Conservation (phyloP, 2,113 vertebrate species). For the Dromiciops gliroides region DNA sequence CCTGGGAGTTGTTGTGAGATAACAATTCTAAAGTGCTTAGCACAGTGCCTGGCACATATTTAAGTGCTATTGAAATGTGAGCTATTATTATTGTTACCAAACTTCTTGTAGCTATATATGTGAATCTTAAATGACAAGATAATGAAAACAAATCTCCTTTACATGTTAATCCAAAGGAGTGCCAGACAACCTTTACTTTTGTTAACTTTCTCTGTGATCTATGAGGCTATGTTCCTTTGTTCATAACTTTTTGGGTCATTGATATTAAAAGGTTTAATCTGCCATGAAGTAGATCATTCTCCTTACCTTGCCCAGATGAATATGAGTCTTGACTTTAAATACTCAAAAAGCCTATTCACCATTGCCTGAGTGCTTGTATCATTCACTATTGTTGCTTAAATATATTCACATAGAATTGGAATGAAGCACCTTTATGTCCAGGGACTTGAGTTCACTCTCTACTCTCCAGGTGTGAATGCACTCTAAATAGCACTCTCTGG, state of each 20-base stretch:
- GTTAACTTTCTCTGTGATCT: slow-evolving; percentile 19
- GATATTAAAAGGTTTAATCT: slow-evolving; percentile 65
- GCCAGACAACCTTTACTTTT: neutral
- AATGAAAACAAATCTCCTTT: slow-evolving; percentile 12
- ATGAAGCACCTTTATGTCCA: slow-evolving; percentile 51
- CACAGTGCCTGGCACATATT: neutral
- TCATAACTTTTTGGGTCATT: neutral
- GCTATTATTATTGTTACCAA: neutral
- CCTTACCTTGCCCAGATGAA: slow-evolving; percentile 55
- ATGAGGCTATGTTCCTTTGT: neutral
- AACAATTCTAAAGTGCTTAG: neutral
- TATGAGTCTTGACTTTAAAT: slow-evolving; percentile 15
- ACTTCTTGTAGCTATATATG: neutral
- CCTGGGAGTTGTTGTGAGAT: neutral
- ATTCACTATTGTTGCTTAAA: slow-evolving; percentile 71
- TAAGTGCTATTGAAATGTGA: neutral
- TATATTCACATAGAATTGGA: slow-evolving; percentile 63
- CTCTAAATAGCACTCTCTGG: slow-evolving; percentile 49
- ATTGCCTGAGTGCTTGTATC: neutral
- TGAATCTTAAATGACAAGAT: neutral
- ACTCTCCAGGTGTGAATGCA: slow-evolving; percentile 57
- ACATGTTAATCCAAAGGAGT: slow-evolving; percentile 13
- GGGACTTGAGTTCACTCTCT: slow-evolving; percentile 62
- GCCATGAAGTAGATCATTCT: slow-evolving; percentile 68
- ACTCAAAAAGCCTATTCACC: neutral